phyloP scores from a whole-genome alignment of 2,888 invertebrate species.

The Plebejus argus region DNA sequence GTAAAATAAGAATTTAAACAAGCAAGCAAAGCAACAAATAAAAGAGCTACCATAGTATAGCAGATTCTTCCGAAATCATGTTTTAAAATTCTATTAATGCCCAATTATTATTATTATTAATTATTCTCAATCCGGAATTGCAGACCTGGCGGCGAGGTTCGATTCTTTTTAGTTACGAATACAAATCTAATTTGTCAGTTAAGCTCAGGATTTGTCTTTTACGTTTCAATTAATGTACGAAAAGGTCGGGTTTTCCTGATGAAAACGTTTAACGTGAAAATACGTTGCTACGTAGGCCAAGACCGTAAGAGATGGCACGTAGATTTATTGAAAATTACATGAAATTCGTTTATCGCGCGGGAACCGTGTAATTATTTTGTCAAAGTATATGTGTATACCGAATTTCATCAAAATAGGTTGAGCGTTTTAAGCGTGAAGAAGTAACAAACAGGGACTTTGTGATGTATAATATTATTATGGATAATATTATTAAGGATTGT shows the following conservation, averaged over 20 bases:
- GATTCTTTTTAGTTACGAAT: conserved; percentile 37
- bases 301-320: too few species aligned
- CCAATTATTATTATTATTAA: too few species aligned
- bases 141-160: conserved; percentile 1
- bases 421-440: too few species aligned
- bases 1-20: neutral
- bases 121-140: neutral
- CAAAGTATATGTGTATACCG: too few species aligned
- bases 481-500: too few species aligned
- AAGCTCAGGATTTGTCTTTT: conserved; percentile 40
- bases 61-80: neutral
- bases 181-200: conserved; percentile 38
- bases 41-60: neutral
- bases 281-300: conserved; percentile 38
- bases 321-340: too few species aligned
- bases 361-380: too few species aligned
- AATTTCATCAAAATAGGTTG: too few species aligned
- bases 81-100: conserved; percentile 4
- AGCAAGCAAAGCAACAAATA: neutral
- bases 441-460: too few species aligned
- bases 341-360: too few species aligned
- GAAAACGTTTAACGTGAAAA: conserved; percentile 28
- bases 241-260: conserved; percentile 38
- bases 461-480: too few species aligned
- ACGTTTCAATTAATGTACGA: conserved; percentile 41